Evolutionary conservation across 2,888 invertebrate species (phyloP).

Genomic region (Poecilus cupreus): DNA sequence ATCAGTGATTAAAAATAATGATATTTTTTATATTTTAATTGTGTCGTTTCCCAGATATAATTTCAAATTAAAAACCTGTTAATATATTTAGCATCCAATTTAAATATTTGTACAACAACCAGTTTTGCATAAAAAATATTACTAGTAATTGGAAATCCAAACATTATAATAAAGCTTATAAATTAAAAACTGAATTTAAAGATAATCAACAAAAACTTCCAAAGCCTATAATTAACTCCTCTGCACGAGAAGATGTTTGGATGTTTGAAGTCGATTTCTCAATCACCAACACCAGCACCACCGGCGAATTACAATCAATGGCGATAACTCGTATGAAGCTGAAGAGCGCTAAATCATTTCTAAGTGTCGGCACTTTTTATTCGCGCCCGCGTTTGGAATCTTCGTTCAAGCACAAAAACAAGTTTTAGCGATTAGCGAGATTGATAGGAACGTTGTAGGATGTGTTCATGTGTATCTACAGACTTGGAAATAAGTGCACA

Average conservation of each 20-base stretch:
- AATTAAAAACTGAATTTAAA: neutral
- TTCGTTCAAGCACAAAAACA: conserved; percentile 22
- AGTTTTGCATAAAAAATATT: neutral
- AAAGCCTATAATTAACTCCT: conserved; percentile 8
- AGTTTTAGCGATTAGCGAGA: conserved; percentile 25
- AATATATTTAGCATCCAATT: conserved; percentile 12
- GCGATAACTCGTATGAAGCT: neutral
- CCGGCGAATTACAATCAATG: neutral
- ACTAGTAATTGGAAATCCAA: neutral
- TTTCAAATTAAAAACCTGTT: neutral
- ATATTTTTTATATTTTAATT: conserved; percentile 30
- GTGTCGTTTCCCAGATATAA: conserved; percentile 6
- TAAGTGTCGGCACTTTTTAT: conserved; percentile 41
- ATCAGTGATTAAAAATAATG: conserved; percentile 9
- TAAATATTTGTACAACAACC: conserved; percentile 13
- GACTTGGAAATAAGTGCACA: no score
- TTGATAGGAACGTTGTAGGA: conserved; percentile 37
- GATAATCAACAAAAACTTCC: neutral
- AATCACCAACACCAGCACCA: neutral
- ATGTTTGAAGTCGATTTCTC: neutral
- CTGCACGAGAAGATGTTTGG: neutral
- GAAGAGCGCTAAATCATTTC: conserved; percentile 30
- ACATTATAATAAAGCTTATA: conserved; percentile 3
- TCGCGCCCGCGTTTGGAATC: conserved; percentile 8
- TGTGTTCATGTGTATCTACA: neutral